A percentile compares a stretch with the other conserved stretches of the same genome.
phyloP scores from a whole-genome alignment of 2,888 invertebrate species.

The Mimachlamys varia region DNA sequence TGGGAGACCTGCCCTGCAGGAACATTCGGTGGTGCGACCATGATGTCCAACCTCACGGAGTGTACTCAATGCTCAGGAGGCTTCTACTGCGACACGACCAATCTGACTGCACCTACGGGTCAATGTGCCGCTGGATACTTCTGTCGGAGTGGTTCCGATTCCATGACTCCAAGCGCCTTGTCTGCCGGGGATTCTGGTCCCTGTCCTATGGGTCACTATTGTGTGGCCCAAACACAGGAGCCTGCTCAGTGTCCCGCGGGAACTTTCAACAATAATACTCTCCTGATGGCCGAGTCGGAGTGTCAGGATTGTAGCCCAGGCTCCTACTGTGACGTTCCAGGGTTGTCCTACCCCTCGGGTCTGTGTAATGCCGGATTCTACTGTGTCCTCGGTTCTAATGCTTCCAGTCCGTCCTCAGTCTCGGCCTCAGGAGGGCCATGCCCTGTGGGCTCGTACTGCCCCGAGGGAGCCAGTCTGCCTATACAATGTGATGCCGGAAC shows the following conservation, averaged over 20 bases:
- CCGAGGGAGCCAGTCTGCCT: conserved; percentile 69
- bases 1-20: conserved; percentile 77
- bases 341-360: conserved; percentile 72
- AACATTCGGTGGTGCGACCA: conserved; percentile 70
- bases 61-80: conserved; percentile 77
- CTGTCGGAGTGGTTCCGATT: conserved; percentile 74
- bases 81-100: conserved; percentile 71
- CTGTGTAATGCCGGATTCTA: conserved; percentile 75
- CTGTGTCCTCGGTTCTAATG: conserved; percentile 73
- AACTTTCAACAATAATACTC: conserved; percentile 76
- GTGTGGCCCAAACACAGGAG: conserved; percentile 69
- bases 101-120: conserved; percentile 73
- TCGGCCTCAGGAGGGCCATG: conserved; percentile 76
- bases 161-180: conserved; percentile 64
- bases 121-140: conserved; percentile 77
- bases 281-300: conserved; percentile 59
- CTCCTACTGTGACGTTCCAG: conserved; percentile 74
- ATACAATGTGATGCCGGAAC: conserved; percentile 74
- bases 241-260: conserved; percentile 76
- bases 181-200: conserved; percentile 71
- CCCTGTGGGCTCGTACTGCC: conserved; percentile 76
- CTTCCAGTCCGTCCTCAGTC: conserved; percentile 66
- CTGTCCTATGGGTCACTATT: conserved; percentile 77
- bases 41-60: conserved; percentile 68
- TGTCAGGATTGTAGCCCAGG: conserved; percentile 76